Evolutionary conservation across 2,113 vertebrate species (phyloP).

Genomic region (Rhinopithecus roxellana): DNA sequence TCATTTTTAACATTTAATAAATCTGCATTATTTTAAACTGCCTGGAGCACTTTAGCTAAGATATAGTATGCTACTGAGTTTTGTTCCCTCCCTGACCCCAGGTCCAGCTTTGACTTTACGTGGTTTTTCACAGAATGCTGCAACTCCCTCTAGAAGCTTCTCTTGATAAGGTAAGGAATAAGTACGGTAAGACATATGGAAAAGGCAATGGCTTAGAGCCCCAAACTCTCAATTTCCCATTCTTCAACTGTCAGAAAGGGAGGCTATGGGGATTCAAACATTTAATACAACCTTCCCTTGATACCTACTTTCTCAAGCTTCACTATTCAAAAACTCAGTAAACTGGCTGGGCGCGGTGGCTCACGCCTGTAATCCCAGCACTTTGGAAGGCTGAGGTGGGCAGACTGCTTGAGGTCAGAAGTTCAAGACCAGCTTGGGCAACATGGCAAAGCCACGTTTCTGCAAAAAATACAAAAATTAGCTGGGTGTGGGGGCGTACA

Average conservation of each 20-base stretch:
- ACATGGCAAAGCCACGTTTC: too few species aligned
- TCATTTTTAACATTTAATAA: conserved; percentile 34
- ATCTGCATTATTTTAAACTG: neutral
- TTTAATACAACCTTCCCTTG: neutral
- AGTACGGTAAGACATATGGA: neutral
- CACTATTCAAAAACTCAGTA: neutral
- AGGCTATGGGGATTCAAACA: neutral
- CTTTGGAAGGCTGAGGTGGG: too few species aligned
- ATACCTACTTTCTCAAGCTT: neutral
- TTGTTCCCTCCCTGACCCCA: too few species aligned
- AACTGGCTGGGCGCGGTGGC: too few species aligned
- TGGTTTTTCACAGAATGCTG: neutral
- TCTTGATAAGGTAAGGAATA: neutral
- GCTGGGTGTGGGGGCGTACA: too few species aligned
- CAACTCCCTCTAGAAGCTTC: neutral
- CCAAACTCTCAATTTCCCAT: neutral
- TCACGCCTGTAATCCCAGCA: too few species aligned
- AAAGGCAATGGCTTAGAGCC: neutral
- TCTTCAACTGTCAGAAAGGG: neutral
- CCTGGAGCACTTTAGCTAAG: neutral
- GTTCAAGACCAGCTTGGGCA: too few species aligned
- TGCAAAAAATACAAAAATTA: too few species aligned
- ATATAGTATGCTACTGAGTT: neutral
- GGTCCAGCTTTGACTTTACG: too few species aligned
- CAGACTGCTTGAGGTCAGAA: too few species aligned